These are phyloP conservation scores for Pteronura brasiliensis DNA, from an alignment of 2,113 vertebrate species.

Conservation along the genomic window DNA sequence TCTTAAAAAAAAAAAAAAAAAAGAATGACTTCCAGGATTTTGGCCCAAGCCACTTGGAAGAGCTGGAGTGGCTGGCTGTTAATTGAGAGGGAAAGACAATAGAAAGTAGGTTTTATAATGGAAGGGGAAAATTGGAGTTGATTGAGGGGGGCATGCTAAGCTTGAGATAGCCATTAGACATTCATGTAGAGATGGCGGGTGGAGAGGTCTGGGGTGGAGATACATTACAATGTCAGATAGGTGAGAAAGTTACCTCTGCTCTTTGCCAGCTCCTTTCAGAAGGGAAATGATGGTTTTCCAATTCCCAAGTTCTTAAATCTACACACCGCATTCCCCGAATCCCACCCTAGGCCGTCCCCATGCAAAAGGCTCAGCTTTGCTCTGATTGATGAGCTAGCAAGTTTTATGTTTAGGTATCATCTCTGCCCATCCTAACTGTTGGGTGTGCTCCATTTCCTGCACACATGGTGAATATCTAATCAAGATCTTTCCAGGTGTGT, in stretches of 20 bases:
- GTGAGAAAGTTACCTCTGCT: neutral
- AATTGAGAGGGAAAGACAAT: neutral
- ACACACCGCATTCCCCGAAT: rapidly evolving
- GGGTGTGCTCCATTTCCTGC: neutral
- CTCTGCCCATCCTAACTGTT: neutral
- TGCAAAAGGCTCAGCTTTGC: neutral
- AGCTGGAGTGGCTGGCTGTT: neutral
- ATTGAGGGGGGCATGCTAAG: neutral
- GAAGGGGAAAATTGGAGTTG: neutral
- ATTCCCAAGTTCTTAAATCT: neutral
- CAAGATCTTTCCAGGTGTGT: neutral
- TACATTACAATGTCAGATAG: neutral
- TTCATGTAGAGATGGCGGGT: neutral
- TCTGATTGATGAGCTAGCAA: neutral
- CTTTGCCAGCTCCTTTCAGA: neutral
- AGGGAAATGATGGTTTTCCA: neutral
- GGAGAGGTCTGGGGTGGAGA: neutral
- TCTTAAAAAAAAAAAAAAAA: neutral
- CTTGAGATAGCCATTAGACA: neutral
- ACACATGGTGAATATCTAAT: neutral
- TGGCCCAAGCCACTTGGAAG: neutral
- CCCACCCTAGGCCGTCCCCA: too few relatives aligned
- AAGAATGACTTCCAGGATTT: neutral
- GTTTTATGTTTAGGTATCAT: neutral
- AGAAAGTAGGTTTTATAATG: neutral